These are phyloP conservation scores for Buathra laborator DNA, from an alignment of 2,888 invertebrate species.

Conservation along the genomic window DNA sequence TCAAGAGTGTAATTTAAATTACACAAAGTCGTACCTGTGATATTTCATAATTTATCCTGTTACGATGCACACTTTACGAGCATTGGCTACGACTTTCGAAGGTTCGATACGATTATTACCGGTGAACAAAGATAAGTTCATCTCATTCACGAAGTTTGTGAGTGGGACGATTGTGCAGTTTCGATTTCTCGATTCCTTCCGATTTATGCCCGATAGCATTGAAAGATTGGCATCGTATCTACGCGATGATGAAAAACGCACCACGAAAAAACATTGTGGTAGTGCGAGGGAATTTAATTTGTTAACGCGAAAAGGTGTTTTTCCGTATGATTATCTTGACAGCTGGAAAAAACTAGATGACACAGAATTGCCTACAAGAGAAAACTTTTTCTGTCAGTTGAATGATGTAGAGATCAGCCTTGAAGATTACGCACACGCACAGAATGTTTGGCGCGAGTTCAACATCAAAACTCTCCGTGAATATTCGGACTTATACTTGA, in stretches of 20 bases:
- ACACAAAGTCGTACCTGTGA: conserved; percentile 8
- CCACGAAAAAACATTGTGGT: not conserved
- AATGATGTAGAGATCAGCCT: conserved; percentile 67
- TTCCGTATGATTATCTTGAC: conserved; percentile 79
- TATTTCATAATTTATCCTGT: conserved; percentile 74
- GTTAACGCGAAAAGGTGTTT: conserved; percentile 76
- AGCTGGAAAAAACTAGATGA: conserved; percentile 63
- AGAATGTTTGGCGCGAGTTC: conserved; percentile 35
- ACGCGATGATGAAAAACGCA: conserved; percentile 17
- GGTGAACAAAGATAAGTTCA: conserved; percentile 71
- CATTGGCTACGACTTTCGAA: conserved; percentile 67
- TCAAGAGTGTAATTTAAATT: conserved; percentile 9
- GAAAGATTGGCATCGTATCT: conserved; percentile 42
- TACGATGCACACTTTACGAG: conserved; percentile 74
- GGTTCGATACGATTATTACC: conserved; percentile 66
- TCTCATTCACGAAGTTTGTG: conserved; percentile 74
- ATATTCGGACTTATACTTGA: conserved; percentile 29
- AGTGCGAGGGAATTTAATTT: conserved; percentile 61
- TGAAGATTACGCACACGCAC: conserved; percentile 32
- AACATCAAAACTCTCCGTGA: conserved; percentile 5
- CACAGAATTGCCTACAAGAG: conserved; percentile 58
- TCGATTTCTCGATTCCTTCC: conserved; percentile 71
- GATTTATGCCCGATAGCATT: conserved; percentile 49
- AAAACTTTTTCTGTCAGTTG: conserved; percentile 72
- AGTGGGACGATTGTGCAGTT: conserved; percentile 14